A percentile compares a stretch with the other conserved stretches of the same genome.
These are phyloP conservation scores for Eustalomyia histrio DNA, from an alignment of 2,888 invertebrate species.

Conservation along the genomic window DNA sequence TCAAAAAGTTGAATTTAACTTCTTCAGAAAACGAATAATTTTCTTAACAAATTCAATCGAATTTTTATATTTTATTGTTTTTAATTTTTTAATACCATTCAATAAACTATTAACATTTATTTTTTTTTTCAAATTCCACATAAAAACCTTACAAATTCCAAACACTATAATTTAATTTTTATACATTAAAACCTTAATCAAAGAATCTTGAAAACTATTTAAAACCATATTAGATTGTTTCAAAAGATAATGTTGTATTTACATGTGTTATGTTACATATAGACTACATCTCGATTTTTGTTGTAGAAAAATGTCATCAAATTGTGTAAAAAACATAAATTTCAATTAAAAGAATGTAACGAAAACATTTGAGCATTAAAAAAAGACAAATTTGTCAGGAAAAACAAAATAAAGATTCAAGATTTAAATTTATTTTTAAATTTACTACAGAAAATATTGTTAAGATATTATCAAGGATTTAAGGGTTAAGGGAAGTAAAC, in stretches of 20 bases:
- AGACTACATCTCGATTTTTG: neutral
- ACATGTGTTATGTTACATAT: neutral
- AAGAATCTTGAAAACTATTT: slow-evolving; percentile 28
- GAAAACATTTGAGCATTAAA: slow-evolving; percentile 6
- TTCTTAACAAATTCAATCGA: slow-evolving; percentile 11
- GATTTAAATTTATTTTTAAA: neutral
- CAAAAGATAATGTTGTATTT: slow-evolving; percentile 34
- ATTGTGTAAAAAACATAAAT: slow-evolving; percentile 58
- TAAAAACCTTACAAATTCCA: slow-evolving; percentile 12
- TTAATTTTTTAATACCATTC: slow-evolving; percentile 54
- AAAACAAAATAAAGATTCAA: neutral
- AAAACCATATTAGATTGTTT: slow-evolving; percentile 42
- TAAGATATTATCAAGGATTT: slow-evolving; percentile 1
- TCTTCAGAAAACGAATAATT: no score
- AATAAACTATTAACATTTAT: slow-evolving; percentile 17
- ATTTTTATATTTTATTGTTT: slow-evolving; percentile 47
- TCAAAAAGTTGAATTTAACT: no score
- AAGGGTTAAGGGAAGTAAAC: neutral
- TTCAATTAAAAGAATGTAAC: slow-evolving; percentile 55
- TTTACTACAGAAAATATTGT: neutral
- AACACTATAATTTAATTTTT: neutral
- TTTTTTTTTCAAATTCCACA: neutral
- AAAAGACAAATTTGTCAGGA: slow-evolving; percentile 51
- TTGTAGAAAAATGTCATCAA: slow-evolving; percentile 50
- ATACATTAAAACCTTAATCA: slow-evolving; percentile 33